Percentiles rank a stretch among this genome's conserved stretches.
These are phyloP conservation scores for Gambusia affinis DNA, from an alignment of 2,113 vertebrate genomes.

Conservation along the genomic window DNA sequence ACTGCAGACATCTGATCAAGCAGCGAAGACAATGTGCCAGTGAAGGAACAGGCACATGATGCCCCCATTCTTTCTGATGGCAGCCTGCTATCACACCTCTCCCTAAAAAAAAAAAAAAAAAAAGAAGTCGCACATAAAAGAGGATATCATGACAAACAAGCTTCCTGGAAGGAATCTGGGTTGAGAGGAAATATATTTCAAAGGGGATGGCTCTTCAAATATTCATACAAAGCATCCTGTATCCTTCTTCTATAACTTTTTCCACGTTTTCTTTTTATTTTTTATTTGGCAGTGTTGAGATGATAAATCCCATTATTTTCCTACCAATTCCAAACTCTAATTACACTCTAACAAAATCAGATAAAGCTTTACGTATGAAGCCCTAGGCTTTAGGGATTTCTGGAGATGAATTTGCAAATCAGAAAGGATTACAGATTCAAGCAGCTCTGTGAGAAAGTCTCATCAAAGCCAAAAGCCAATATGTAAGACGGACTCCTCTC, in stretches of 20 bases:
- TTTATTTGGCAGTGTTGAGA: slow-evolving; percentile 7
- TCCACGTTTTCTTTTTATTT: neutral
- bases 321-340: slow-evolving; percentile 10
- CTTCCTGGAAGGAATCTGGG: slow-evolving; percentile 46
- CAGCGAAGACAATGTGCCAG: too few species aligned
- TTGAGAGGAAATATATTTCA: slow-evolving; percentile 9
- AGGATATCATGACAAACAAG: slow-evolving; percentile 17
- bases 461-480: slow-evolving; percentile 31
- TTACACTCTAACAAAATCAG: slow-evolving; percentile 13
- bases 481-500: slow-evolving; percentile 33
- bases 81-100: neutral
- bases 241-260: slow-evolving; percentile 16
- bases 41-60: neutral
- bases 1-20: too few species aligned
- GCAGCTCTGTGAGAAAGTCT: slow-evolving; percentile 46
- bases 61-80: neutral
- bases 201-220: neutral
- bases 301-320: slow-evolving; percentile 44
- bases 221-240: slow-evolving; percentile 3
- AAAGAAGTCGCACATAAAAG: slow-evolving; percentile 23
- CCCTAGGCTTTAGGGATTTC: neutral
- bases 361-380: neutral
- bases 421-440: slow-evolving; percentile 21
- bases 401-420: slow-evolving; percentile 11
- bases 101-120: neutral